Evolutionary conservation across 1,140 invertebrate genomes (phyloP), one percentile per base, ranked within the genome.

Genomic region (Aphelenchoides fujianensis): DNA sequence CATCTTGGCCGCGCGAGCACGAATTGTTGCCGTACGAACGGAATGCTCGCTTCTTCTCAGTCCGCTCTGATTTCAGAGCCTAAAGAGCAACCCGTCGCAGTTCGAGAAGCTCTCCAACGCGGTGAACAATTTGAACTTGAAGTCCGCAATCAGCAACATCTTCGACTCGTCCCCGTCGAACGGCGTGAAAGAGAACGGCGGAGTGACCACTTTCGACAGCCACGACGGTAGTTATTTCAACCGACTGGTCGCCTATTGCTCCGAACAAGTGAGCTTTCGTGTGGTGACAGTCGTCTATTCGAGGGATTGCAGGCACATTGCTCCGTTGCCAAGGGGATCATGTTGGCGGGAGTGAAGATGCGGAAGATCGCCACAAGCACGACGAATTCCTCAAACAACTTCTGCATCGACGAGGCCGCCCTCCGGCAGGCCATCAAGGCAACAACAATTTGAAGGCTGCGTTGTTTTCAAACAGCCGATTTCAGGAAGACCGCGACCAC

Each of bases 281-380:
- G 19, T 59, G 54, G n/a, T n/a, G n/a, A n/a, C n/a, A n/a, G n/a
- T 73, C 68, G 19, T 31, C 12, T 23, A 30, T 32, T 73, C 1
- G 7, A 36, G 71, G 61, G n/a, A n/a, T 73, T 52, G 71, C 37
- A 79, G 89, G 90, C 93, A 0, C 95, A 97, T 86, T 95, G 92
- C 19, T 95, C 93, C 0, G 94, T 97, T 0, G 94, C 97, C 86
- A 88, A 94, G 16, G 94, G 93, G 28, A 92, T 92, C 2, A 88
- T 97, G 53, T 86, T 97, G 19, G 92, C 92, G 2, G 80, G 82
- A 7, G 85, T 89, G 3, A 75, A 75, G 52, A 77, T 87, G 23
- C 71, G 83, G 31, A 84, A 84, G 61, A 62, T 84, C 12, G 57
- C 74, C 23, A 70, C 85, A 12, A 69, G 70, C 2, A 66, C 74